Evolutionary conservation across 37 sponge, comb jelly and placozoan species (phyloP).

Genomic region (Geodia barretti): DNA sequence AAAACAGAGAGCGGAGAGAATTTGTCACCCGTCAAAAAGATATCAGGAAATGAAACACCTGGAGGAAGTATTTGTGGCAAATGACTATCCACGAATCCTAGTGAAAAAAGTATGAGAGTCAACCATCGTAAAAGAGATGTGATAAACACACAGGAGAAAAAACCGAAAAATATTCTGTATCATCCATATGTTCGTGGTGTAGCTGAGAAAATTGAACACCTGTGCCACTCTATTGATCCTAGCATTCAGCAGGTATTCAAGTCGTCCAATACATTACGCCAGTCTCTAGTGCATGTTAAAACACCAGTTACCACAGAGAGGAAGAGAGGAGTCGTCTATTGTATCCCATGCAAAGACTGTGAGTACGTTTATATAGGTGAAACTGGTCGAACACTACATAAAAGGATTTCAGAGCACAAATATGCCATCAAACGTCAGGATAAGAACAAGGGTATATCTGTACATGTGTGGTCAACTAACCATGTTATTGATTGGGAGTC

Average conservation of each 20-base stretch:
- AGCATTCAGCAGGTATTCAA: not conserved
- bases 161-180: not conserved
- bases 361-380: no score
- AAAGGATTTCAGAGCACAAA: no score
- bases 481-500: no score
- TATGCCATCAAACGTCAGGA: no score
- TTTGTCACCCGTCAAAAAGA: not conserved
- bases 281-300: not conserved
- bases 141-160: not conserved
- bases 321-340: not conserved
- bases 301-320: not conserved
- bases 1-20: not conserved
- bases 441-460: no score
- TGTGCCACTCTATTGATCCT: not conserved
- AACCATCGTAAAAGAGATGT: not conserved
- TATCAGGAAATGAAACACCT: conserved; percentile 7
- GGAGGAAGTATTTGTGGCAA: not conserved
- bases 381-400: no score
- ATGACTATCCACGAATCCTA: conserved; percentile 16
- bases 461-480: no score
- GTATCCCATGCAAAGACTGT: no score
- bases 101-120: no score
- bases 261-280: not conserved
- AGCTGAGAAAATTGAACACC: not conserved
- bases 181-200: not conserved